Conservation (phyloP, 1,140 invertebrate species). For the Penaeus vannamei region DNA sequence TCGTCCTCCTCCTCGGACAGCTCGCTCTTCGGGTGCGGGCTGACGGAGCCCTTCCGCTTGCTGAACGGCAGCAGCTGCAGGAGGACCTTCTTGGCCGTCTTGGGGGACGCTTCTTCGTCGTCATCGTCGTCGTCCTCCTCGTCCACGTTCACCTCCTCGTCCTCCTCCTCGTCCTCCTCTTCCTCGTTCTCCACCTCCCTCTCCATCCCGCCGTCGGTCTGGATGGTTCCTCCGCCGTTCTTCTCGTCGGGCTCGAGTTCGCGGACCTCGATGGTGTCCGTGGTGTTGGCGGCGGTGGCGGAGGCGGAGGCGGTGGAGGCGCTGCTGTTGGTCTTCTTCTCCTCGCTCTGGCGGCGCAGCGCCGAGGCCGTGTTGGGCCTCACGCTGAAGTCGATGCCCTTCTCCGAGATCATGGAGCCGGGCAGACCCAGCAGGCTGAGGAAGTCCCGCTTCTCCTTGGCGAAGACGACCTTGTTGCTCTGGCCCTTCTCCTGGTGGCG, state of each 20-base stretch:
- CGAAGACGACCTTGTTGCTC: slow-evolving; percentile 64
- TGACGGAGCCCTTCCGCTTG: slow-evolving; percentile 54
- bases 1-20: not conserved
- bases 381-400: slow-evolving; percentile 63
- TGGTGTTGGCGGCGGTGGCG: not conserved
- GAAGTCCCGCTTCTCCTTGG: slow-evolving; percentile 66
- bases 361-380: slow-evolving; percentile 54
- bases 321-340: slow-evolving; percentile 19
- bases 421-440: slow-evolving; percentile 63
- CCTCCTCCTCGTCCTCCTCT: not conserved
- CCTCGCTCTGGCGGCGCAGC: not conserved
- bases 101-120: slow-evolving; percentile 15
- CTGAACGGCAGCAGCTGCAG: slow-evolving; percentile 54
- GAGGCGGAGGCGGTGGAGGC: not conserved
- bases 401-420: slow-evolving; percentile 64
- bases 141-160: no score
- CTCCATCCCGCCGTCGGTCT: not conserved
- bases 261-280: not conserved
- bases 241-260: slow-evolving; percentile 53
- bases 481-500: slow-evolving; percentile 66
- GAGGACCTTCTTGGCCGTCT: slow-evolving; percentile 28
- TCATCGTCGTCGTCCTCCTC: not conserved
- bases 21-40: slow-evolving; percentile 47
- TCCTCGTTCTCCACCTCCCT: not conserved
- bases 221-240: slow-evolving; percentile 39